A percentile compares a stretch with the other conserved stretches of the same genome.
Evolutionary conservation across 1,140 invertebrate species (phyloP).

Genomic region (Panagrolaimus sp.): DNA sequence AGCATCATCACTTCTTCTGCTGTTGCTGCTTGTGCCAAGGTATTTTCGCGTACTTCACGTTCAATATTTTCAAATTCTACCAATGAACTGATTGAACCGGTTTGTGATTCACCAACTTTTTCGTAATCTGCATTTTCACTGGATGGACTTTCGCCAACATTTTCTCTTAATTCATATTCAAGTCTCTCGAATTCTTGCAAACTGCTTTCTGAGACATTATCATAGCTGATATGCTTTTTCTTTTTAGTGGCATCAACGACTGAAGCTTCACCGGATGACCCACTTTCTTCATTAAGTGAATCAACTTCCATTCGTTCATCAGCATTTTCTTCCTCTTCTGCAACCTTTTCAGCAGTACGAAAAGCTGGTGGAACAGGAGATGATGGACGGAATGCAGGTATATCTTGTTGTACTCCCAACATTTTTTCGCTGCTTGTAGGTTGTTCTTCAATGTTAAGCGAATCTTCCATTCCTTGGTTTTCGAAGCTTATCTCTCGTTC

Average conservation of each 20-base stretch:
- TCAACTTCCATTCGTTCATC: constrained; percentile 7
- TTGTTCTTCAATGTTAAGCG: neutral
- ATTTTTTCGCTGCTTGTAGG: neutral
- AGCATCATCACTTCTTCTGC: constrained; percentile 46
- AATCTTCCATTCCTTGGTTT: neutral
- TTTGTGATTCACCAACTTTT: constrained; percentile 23
- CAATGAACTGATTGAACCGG: constrained; percentile 47
- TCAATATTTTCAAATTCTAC: constrained; percentile 53
- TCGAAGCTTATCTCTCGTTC: neutral
- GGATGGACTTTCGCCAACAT: constrained; percentile 20
- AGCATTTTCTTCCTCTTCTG: neutral
- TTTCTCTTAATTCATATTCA: constrained; percentile 35
- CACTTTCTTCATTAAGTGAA: constrained; percentile 14
- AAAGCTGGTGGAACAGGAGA: neutral
- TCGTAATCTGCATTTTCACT: constrained; percentile 17
- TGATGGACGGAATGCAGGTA: neutral
- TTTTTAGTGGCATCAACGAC: neutral
- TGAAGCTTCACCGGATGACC: neutral
- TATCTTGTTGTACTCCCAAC: neutral
- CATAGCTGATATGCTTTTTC: constrained; percentile 32
- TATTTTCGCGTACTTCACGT: constrained; percentile 31
- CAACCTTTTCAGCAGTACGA: neutral
- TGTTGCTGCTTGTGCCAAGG: constrained; percentile 24
- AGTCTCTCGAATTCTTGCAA: constrained; percentile 53
- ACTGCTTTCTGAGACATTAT: constrained; percentile 44